Percentiles rank a stretch among this genome's conserved stretches.
Evolutionary conservation across 2,888 invertebrate genomes (phyloP).

Genomic region (Acrobeloides nanus): DNA sequence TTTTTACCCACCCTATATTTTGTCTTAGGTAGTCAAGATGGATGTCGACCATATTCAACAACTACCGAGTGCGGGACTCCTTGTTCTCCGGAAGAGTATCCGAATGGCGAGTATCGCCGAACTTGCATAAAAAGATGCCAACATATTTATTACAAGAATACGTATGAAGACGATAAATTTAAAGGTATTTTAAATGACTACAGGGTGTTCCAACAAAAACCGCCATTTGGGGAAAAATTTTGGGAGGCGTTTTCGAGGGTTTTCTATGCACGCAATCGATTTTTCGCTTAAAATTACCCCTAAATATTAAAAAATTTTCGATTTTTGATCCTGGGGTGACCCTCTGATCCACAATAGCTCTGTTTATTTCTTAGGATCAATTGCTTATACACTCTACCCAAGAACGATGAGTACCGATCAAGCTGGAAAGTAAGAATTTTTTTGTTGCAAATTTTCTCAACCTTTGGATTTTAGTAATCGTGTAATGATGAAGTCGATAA

Average conservation of each 20-base stretch:
- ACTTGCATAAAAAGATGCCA: conserved; percentile 45
- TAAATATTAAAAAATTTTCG: conserved; percentile 1
- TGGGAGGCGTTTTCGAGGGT: background rate
- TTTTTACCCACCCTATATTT: too few species aligned
- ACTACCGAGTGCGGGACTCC: conserved; percentile 38
- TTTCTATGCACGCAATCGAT: background rate
- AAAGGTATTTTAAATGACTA: conserved; percentile 33
- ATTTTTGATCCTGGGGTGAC: conserved; percentile 5
- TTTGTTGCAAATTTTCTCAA: too few species aligned
- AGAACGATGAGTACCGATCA: conserved; percentile 50
- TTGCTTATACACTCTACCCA: conserved; percentile 51
- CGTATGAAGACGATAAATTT: conserved; percentile 47
- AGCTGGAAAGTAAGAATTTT: conserved; percentile 34
- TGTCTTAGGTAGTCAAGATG: conserved; percentile 49
- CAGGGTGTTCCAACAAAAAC: too few species aligned
- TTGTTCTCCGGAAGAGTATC: conserved; percentile 47
- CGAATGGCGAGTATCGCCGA: conserved; percentile 39
- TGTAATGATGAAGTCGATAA: conserved; percentile 43
- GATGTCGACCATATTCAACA: conserved; percentile 49
- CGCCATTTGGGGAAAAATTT: background rate
- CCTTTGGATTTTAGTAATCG: too few species aligned
- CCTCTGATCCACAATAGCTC: background rate
- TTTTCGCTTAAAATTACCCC: background rate
- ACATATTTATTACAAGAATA: conserved; percentile 45
- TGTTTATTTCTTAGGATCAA: conserved; percentile 28